Base-by-base conservation (phyloP, 2,113 vertebrate species). In the Perccottus glenii region DNA sequence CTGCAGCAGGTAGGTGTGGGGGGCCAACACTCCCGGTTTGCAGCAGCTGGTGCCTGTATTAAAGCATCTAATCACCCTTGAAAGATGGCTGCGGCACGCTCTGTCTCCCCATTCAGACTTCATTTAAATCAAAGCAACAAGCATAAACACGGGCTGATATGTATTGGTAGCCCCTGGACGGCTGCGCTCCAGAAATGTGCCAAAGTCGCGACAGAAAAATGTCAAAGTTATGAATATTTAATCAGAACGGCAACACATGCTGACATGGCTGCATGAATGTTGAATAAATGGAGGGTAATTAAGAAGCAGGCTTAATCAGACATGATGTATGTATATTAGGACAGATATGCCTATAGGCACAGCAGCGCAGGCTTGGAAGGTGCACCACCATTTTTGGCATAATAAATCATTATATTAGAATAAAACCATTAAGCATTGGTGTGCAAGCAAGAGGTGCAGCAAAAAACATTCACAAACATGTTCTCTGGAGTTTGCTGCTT, bases 1-100 rank as follows among this genome's bases (percentile, higher is more conserved):
- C 47, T 56, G 71, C 58, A 64, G 65, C 3, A 14, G 35, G 60
- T 33, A 27, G 38, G 66, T 42, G 33, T 40, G 70, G 42, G n/a
- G 70, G 0, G 67, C 48, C 27, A 2, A 40, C 60, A 44, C 65
- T 70, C 48, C 62, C 36, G 62, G 42, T 78, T 51, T 55, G 74
- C 85, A 80, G 80, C 86, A 89, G 85, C 84, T 88, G 85, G 70
- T 67, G 77, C 65, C 67, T 86, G 67, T 75, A 88, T 86, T 87
- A 76, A 82, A 85, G 59, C 73, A 83, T 75, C 75, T 87, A 88
- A 90, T 88, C 81, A 83, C n/a, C 76, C 66, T 56, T 74, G 80
- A 86, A 74, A 82, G 80, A 86, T 85, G 80, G 75, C 2, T 32
- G 58, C 6, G 10, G 47, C 65, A 61, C 15, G 16, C 46, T 73